These are phyloP conservation scores for Holothuria glaberrima DNA, from an alignment of 35 echinoderm and acorn worm genomes.

Conservation along the genomic window DNA sequence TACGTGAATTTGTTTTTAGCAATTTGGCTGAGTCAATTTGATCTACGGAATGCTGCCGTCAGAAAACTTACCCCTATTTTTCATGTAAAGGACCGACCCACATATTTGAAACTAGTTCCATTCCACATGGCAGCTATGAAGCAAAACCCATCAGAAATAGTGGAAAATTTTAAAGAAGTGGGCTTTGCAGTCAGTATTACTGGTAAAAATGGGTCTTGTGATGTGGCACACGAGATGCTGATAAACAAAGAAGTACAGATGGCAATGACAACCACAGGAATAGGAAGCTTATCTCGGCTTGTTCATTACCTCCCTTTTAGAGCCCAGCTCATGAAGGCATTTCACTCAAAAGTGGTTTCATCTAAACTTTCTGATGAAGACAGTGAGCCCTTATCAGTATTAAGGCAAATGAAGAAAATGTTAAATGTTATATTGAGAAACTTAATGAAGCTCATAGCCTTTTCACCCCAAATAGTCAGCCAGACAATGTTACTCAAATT, in stretches of 20 bases:
- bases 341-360: not conserved
- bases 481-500: slow-evolving; percentile 22
- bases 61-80: slow-evolving; percentile 6
- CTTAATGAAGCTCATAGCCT: not conserved
- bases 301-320: slow-evolving; percentile 54
- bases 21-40: not conserved
- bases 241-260: slow-evolving; percentile 55
- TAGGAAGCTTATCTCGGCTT: slow-evolving; percentile 40
- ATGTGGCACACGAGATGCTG: slow-evolving; percentile 45
- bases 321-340: slow-evolving; percentile 8
- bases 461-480: not conserved
- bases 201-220: slow-evolving; percentile 15
- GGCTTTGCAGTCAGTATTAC: slow-evolving; percentile 25
- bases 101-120: not conserved
- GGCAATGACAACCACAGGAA: slow-evolving; percentile 50
- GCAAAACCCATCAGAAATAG: not conserved
- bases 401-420: not conserved
- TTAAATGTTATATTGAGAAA: slow-evolving; percentile 26
- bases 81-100: not conserved
- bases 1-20: slow-evolving; percentile 43
- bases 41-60: not conserved
- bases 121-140: not conserved
- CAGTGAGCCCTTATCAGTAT: not conserved
- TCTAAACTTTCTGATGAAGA: not conserved
- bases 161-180: not conserved